Percentiles rank a stretch among this genome's conserved stretches.
These are phyloP conservation scores for Papilio aristodemus DNA, from an alignment of 1,140 invertebrate species.

Conservation along the genomic window DNA sequence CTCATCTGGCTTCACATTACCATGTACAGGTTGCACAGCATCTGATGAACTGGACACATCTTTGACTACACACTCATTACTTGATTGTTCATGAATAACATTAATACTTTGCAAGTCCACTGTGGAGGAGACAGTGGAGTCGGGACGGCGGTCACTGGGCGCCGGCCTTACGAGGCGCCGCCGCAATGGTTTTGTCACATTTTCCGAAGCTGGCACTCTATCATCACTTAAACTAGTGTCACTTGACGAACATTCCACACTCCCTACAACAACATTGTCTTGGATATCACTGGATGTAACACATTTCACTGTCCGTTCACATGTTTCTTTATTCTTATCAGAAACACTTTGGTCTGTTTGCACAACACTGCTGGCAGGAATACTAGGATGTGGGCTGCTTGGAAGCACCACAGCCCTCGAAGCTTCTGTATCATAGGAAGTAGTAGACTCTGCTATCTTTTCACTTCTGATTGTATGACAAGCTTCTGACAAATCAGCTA, in stretches of 20 bases:
- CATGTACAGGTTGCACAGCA: constrained; percentile 62
- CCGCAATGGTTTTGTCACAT: constrained; percentile 54
- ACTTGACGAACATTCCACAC: constrained; percentile 73
- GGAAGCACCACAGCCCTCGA: constrained; percentile 48
- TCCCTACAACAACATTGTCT: constrained; percentile 71
- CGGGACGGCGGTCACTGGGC: constrained; percentile 62
- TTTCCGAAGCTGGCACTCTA: constrained; percentile 46
- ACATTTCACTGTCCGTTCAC: constrained; percentile 70
- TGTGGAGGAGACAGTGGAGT: constrained; percentile 73
- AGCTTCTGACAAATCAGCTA: constrained; percentile 44
- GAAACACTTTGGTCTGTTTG: constrained; percentile 52
- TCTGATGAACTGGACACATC: constrained; percentile 77
- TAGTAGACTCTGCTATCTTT: constrained; percentile 39
- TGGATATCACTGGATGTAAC: constrained; percentile 69
- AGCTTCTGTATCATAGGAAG: constrained; percentile 40
- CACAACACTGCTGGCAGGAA: constrained; percentile 67
- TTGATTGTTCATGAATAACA: constrained; percentile 52
- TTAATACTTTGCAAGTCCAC: constrained; percentile 62
- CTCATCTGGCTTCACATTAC: constrained; percentile 68
- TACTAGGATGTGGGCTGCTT: constrained; percentile 51
- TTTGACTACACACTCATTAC: constrained; percentile 63
- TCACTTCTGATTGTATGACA: constrained; percentile 44
- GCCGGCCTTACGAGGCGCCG: constrained; percentile 62
- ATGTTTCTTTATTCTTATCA: constrained; percentile 52
- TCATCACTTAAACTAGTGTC: constrained; percentile 69